phyloP scores from a whole-genome alignment of 2,113 vertebrate species.

The Sinocyclocheilus anophthalmus region DNA sequence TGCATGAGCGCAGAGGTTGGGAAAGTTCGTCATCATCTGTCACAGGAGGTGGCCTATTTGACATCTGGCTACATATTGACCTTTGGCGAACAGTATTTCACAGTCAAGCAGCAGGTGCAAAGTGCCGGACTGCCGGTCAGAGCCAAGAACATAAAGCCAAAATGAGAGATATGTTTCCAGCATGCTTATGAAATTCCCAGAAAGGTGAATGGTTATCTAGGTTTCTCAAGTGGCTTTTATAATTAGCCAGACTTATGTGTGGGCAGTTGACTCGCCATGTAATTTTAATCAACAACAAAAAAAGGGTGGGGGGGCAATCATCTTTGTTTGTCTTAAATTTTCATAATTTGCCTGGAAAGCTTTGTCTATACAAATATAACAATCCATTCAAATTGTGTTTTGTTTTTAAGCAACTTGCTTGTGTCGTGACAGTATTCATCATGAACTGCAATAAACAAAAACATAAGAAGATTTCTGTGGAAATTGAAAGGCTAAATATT shows the following conservation, averaged over 20 bases:
- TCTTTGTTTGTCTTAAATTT: neutral
- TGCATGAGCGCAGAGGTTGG: neutral
- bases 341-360: neutral
- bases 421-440: neutral
- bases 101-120: constrained; percentile 10
- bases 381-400: neutral
- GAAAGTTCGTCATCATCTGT: neutral
- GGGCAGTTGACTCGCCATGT: neutral
- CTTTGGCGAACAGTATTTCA: constrained; percentile 19
- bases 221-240: neutral
- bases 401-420: neutral
- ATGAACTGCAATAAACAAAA: neutral
- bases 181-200: constrained; percentile 9
- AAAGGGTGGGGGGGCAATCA: too few relatives aligned
- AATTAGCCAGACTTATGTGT: neutral
- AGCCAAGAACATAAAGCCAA: neutral
- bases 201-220: neutral
- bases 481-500: neutral
- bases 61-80: constrained; percentile 29
- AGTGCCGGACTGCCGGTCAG: neutral
- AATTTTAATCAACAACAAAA: neutral
- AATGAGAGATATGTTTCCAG: neutral
- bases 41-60: constrained; percentile 17
- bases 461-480: neutral
- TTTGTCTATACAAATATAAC: neutral